Evolutionary conservation across 2,888 invertebrate species (phyloP), one percentile per base, ranked within the genome.

Genomic region (Augochlorella aurata): DNA sequence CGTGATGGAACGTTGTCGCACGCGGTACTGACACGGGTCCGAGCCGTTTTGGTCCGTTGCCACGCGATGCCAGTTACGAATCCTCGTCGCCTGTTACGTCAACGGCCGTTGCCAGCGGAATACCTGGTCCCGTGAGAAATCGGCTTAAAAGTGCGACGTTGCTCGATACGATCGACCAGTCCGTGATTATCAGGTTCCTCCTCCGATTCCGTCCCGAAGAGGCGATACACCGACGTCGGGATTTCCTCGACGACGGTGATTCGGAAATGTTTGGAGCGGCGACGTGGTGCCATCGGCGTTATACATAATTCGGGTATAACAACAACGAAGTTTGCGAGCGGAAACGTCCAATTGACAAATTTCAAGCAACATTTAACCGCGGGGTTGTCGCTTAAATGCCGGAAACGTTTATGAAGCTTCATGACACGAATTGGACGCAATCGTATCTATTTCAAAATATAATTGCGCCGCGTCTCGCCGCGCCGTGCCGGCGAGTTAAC

Each of bases 91-190:
- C 71, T 72, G 69, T 74, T 77, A 54, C 77, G 81, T 77, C 71
- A 71, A 82, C 73, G 49, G 68, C 71, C 58, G 61, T 47, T 24
- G 38, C 38, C 38, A 52, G 47, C 74, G 71, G 68, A 72, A 38
- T 38, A 68, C 52, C 77, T 67, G 47, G 76, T 74, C 73, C 70
- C 70, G 67, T 81, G 81, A 82, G 82, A 82, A 82, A 82, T 81
- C 82, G 82, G 74, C 74, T 81, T 81, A 81, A 76, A 81, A 82
- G 73, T 77, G 29, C 75, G 67, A 79, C 71, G n/a, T 47, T 12
- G 66, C 24, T 29, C 24, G 52, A 47, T 52, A 79, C 61, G 71
- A 76, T 54, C 54, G 69, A 82, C 50, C 61, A 14, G 12, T 52
- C 12, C 73, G 65, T 72, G 71, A 72, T 75, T 75, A 79, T 79